A percentile compares a stretch with the other conserved stretches of the same genome.
Evolutionary conservation across 1,140 invertebrate genomes (phyloP).

Genomic region (Conopomorpha cramerella): DNA sequence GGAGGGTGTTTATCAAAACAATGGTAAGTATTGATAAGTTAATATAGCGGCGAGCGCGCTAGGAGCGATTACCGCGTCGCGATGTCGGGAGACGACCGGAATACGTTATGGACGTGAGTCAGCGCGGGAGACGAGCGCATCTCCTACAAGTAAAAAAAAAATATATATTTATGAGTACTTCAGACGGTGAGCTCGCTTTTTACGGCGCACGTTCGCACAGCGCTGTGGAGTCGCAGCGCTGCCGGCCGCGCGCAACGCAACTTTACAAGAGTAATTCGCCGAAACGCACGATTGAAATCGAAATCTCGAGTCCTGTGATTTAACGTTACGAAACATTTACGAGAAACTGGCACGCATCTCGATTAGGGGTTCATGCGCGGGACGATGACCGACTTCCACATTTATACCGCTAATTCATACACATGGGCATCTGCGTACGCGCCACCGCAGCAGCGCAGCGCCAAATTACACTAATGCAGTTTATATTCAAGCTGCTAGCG

Average conservation of each 20-base stretch:
- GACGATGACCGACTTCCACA: slow-evolving; percentile 51
- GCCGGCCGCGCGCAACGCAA: slow-evolving; percentile 19
- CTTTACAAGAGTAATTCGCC: slow-evolving; percentile 14
- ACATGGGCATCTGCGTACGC: slow-evolving; percentile 34
- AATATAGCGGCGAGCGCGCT: slow-evolving; percentile 43
- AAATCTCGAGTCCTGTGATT: slow-evolving; percentile 24
- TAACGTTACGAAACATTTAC: slow-evolving; percentile 30
- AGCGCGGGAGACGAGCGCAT: slow-evolving; percentile 14
- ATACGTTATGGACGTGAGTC: slow-evolving; percentile 38
- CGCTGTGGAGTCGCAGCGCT: too few relatives aligned
- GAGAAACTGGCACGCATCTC: slow-evolving; percentile 11
- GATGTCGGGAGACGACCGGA: slow-evolving; percentile 14
- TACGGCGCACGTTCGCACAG: too few relatives aligned
- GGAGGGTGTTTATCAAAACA: slow-evolving; percentile 54
- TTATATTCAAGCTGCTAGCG: slow-evolving; percentile 26
- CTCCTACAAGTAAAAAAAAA: too few relatives aligned
- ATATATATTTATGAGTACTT: too few relatives aligned
- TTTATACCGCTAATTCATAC: slow-evolving; percentile 50
- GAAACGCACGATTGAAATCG: slow-evolving; percentile 26
- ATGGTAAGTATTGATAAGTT: slow-evolving; percentile 59
- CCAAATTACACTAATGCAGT: slow-evolving; percentile 21
- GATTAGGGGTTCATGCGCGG: slow-evolving; percentile 32
- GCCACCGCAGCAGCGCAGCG: slow-evolving; percentile 22
- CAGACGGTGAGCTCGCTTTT: too few relatives aligned
- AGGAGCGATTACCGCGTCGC: slow-evolving; percentile 26